Evolutionary conservation across 2,113 vertebrate species (phyloP), one percentile per base, ranked within the genome.

Genomic region (Pachypanchax playfairii): DNA sequence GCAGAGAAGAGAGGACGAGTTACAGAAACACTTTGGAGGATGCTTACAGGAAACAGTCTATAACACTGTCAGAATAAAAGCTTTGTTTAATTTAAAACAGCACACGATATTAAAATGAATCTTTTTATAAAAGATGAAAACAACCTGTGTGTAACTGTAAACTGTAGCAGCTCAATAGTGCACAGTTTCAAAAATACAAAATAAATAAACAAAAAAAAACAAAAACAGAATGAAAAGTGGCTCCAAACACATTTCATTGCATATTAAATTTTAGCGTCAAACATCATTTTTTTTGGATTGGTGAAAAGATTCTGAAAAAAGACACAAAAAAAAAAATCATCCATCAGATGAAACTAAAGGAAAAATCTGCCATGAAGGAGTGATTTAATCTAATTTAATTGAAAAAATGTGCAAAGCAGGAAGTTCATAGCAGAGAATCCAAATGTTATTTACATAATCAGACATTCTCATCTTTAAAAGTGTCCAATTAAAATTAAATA

Each of bases 31-130:
- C 10, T 9, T 35, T 2, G 35, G 12, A 28, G 13, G 28, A 2
- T 20, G 38, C 21, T 22, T 38, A 38, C 8, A 33, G 4, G 12
- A 44, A 53, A n/a, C 15, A 33, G 5, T 20, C 20, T 18, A 12
- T 20, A 15, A 31, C 43, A 47, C 6, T 14, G 21, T 47, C 49
- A 39, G 70, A 76, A 80, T 75, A 71, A 4, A 63, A n/a, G n/a
- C n/a, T n/a, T n/a, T n/a, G 29, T 84, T 84, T 81, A 59, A 75
- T 82, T 49, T 47, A 49, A 11, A 4, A 25, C 3, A 20, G 15
- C 29, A 54, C 42, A 72, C 20, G 50, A 24, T 14, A 33, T 33
- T 65, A 1, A 51, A 13, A 47, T 18, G 22, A 18, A 68, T 44
- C 28, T n/a, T 38, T 61, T 56, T 9, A 52, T n/a, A 56, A 5